Conservation (phyloP, 2,113 vertebrate genomes). For the Cyanistes caeruleus region DNA sequence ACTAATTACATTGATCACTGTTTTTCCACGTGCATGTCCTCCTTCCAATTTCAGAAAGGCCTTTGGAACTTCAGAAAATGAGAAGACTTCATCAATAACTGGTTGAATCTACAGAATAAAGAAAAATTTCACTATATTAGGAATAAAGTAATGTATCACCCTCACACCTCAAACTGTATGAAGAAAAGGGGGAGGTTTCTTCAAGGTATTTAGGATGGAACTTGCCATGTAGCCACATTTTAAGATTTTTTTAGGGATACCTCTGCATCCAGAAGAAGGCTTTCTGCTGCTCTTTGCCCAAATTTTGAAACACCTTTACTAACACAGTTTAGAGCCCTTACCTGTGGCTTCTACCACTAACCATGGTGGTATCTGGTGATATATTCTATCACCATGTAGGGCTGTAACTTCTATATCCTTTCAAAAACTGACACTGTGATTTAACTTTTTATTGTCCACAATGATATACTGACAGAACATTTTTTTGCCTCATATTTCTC, state of each 20-base stretch:
- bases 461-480: background rate
- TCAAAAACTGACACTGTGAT: background rate
- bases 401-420: background rate
- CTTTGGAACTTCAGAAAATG: constrained; percentile 88
- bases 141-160: background rate
- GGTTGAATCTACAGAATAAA: constrained; percentile 84
- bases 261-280: background rate
- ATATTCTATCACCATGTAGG: background rate
- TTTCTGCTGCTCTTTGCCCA: background rate
- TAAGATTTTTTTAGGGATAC: background rate
- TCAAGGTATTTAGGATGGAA: background rate
- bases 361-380: no score
- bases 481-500: rapidly evolving
- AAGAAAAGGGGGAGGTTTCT: background rate
- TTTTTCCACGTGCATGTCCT: constrained; percentile 94
- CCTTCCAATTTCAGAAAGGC: constrained; percentile 90
- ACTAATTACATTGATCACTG: constrained; percentile 81
- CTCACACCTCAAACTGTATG: background rate
- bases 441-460: background rate
- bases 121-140: background rate
- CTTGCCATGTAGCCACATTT: background rate
- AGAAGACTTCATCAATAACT: constrained; percentile 89
- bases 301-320: background rate
- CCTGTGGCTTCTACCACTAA: background rate
- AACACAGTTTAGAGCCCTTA: background rate